Evolutionary conservation across 1,140 invertebrate species (phyloP).

Genomic region (Bombus turneri): DNA sequence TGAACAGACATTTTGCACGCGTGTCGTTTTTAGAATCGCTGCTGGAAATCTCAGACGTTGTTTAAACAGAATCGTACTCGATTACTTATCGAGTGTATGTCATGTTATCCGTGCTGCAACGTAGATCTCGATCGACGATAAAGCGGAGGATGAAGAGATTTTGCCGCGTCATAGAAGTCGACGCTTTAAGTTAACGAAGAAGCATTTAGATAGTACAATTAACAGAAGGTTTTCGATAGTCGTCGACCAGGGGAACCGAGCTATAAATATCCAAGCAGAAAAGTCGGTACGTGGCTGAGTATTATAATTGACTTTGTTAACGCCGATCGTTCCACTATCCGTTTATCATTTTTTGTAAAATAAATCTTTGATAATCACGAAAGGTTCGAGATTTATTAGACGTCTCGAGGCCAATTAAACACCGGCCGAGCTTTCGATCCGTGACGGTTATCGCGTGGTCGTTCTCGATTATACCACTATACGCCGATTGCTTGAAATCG

Average conservation of each 20-base stretch:
- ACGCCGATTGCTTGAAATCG: conserved; percentile 35
- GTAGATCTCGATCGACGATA: not conserved
- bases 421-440: conserved; percentile 53
- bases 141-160: not conserved
- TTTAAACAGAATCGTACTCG: not conserved
- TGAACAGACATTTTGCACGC: no score
- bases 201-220: no score
- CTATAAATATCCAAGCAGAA: not conserved
- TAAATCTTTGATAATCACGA: conserved; percentile 57
- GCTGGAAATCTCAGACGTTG: not conserved
- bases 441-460: conserved; percentile 63
- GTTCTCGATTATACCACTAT: conserved; percentile 51
- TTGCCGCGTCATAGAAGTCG: not conserved
- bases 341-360: conserved; percentile 25
- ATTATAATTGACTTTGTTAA: conserved; percentile 45
- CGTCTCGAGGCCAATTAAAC: conserved; percentile 58
- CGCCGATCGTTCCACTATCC: not conserved
- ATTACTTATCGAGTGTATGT: not conserved
- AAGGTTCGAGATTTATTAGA: conserved; percentile 52
- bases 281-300: not conserved
- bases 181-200: no score
- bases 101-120: not conserved
- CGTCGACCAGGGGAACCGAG: no score
- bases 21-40: no score
- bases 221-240: no score